Conservation (phyloP, 2,888 invertebrate species). For the Rhagonycha lutea region DNA sequence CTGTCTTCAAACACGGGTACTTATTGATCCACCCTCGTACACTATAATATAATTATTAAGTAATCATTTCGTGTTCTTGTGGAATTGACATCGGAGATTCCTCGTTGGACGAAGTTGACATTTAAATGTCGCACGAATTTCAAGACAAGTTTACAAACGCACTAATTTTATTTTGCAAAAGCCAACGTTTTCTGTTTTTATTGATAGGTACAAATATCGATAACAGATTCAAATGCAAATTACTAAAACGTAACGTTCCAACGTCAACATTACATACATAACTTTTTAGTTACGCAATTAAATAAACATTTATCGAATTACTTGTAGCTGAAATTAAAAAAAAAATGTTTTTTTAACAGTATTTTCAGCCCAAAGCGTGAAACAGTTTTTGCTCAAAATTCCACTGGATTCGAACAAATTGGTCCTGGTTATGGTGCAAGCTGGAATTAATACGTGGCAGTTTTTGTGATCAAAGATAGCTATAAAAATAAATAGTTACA, state of each 20-base stretch:
- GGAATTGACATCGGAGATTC: background rate
- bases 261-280: constrained; percentile 7
- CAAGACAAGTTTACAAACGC: background rate
- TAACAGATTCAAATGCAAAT: constrained; percentile 4
- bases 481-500: background rate
- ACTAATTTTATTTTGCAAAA: background rate
- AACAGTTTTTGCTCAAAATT: background rate
- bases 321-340: background rate
- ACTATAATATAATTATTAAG: no score
- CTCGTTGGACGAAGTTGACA: background rate
- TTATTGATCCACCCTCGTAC: no score
- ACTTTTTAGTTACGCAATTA: no score
- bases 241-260: constrained; percentile 3
- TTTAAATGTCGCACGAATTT: background rate
- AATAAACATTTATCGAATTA: background rate
- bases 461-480: no score
- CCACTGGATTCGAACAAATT: background rate
- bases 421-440: background rate
- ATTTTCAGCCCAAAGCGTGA: background rate
- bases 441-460: background rate
- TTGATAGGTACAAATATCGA: background rate
- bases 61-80: background rate
- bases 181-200: background rate
- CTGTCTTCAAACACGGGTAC: no score
- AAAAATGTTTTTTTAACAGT: background rate